Evolutionary conservation across 2,797 vertebrate species (phyloP).

Genomic region (Anolis apletophallus): DNA sequence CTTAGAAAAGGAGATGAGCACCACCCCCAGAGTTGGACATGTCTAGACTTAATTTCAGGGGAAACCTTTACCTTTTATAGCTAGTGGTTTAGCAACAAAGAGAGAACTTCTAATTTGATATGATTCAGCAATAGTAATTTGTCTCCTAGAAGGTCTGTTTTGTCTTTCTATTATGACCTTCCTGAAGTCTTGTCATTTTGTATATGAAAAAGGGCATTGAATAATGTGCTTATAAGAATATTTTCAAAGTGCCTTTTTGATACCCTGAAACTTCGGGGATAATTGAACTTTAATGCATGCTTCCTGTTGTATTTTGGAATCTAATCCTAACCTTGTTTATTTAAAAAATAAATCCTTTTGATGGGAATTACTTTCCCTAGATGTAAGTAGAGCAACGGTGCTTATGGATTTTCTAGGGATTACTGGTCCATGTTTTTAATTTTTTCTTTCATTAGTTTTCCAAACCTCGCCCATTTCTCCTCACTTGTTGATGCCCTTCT

Average conservation of each 20-base stretch:
- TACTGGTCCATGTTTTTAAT: neutral
- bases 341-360: neutral
- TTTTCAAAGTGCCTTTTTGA: neutral
- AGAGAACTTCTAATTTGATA: neutral
- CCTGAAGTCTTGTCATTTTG: neutral
- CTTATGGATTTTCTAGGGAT: neutral
- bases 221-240: neutral
- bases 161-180: neutral
- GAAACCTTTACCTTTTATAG: neutral
- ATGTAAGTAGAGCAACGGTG: too few species aligned
- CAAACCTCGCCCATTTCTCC: neutral
- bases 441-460: neutral
- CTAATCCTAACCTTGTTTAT: neutral
- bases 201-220: neutral
- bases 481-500: too few species aligned
- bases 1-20: too few species aligned
- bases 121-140: neutral
- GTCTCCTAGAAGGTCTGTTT: neutral
- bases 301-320: neutral
- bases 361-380: neutral
- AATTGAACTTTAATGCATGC: neutral
- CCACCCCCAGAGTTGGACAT: too few species aligned
- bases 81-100: neutral
- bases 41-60: too few species aligned
- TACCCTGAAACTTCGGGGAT: neutral